Conservation (phyloP, 2,888 invertebrate species). For the Hydraecia micacea region DNA sequence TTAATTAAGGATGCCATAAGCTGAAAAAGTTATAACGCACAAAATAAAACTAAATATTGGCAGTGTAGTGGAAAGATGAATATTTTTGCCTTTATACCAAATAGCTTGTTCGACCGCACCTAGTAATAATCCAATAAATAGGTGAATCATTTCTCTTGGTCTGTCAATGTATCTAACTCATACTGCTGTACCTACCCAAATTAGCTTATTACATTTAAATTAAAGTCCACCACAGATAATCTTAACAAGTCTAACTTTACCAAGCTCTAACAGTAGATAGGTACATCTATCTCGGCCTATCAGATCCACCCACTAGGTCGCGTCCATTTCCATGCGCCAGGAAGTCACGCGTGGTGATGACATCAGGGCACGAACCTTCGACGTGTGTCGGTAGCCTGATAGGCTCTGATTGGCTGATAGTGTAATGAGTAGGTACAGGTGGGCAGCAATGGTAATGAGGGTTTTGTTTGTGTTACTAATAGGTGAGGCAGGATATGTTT, state of each 20-base stretch:
- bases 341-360: conserved; percentile 65
- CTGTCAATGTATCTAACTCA: not conserved
- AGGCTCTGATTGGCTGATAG: conserved; percentile 48
- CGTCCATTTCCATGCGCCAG: conserved; percentile 48
- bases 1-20: too few relatives aligned
- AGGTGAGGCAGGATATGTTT: not conserved
- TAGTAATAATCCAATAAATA: too few relatives aligned
- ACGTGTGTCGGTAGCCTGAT: conserved; percentile 57
- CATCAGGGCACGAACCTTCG: conserved; percentile 63
- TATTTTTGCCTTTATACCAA: too few relatives aligned
- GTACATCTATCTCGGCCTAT: conserved; percentile 36
- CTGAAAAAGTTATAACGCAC: too few relatives aligned
- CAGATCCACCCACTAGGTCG: conserved; percentile 50
- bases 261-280: not conserved
- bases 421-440: conserved; percentile 59
- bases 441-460: conserved; percentile 28
- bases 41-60: too few relatives aligned
- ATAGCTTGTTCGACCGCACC: too few relatives aligned
- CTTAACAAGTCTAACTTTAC: conserved; percentile 30
- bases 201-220: not conserved
- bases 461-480: conserved; percentile 30
- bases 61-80: too few relatives aligned
- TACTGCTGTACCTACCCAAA: too few relatives aligned
- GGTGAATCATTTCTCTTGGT: too few relatives aligned
- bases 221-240: not conserved